Conservation (phyloP, 2,888 invertebrate species). For the Heteromurus nitidus region DNA sequence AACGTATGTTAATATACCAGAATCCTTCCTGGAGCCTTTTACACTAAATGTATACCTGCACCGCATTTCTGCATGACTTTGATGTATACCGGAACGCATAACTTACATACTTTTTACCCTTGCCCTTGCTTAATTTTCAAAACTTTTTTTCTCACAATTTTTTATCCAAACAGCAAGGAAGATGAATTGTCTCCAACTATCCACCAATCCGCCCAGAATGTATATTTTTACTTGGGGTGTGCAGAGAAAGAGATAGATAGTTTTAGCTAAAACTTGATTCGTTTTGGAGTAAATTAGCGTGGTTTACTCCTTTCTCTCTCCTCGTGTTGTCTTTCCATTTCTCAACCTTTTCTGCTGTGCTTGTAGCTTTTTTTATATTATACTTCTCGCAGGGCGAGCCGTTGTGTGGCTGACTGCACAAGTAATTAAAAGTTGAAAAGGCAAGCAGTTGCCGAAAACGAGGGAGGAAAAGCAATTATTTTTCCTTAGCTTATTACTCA, state of each 20-base stretch:
- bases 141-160: conserved; percentile 4
- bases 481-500: conserved; percentile 57
- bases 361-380: conserved; percentile 7
- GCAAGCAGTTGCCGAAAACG: conserved; percentile 55
- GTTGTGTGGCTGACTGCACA: conserved; percentile 40
- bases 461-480: conserved; percentile 60
- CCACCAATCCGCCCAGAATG: too few species aligned
- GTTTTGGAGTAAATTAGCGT: conserved; percentile 34
- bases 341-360: not conserved
- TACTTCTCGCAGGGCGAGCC: not conserved
- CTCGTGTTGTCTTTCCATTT: conserved; percentile 27
- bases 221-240: conserved; percentile 4
- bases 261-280: conserved; percentile 30
- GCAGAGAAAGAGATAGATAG: conserved; percentile 13
- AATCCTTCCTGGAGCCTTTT: too few species aligned
- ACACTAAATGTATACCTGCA: not conserved
- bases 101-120: conserved; percentile 25
- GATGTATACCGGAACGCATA: too few species aligned
- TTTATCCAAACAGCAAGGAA: conserved; percentile 29
- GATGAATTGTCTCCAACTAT: conserved; percentile 50
- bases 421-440: conserved; percentile 61
- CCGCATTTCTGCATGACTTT: too few species aligned
- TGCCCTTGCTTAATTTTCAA: conserved; percentile 19
- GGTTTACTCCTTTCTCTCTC: conserved; percentile 22
- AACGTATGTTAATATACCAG: too few species aligned